Percentiles rank a stretch among this genome's conserved stretches.
These are phyloP conservation scores for Acrocephalus arundinaceus DNA, from an alignment of 2,113 vertebrate species.

Conservation along the genomic window DNA sequence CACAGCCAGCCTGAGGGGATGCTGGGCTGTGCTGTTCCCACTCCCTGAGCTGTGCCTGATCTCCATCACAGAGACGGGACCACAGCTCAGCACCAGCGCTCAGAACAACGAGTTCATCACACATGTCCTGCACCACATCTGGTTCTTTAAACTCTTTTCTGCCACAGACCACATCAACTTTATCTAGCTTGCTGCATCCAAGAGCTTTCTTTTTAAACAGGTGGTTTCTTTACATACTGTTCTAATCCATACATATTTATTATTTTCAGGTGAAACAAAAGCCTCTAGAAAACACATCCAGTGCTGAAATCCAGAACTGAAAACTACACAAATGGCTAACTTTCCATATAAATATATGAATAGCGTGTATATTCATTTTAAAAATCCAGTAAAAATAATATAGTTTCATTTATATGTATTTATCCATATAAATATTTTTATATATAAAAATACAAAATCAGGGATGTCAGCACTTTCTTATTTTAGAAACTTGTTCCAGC, in stretches of 20 bases:
- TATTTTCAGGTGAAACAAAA: background rate
- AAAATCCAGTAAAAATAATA: background rate
- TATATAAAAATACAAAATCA: background rate
- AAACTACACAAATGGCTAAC: background rate
- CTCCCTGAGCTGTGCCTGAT: rapidly evolving
- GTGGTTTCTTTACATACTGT: background rate
- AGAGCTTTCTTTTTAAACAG: background rate
- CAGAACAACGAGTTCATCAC: background rate
- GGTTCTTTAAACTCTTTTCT: background rate
- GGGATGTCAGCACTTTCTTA: background rate
- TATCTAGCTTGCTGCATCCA: background rate
- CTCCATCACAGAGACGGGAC: rapidly evolving
- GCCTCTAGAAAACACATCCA: background rate
- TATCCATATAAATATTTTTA: background rate
- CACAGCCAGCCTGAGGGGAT: rapidly evolving
- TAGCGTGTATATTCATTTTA: background rate
- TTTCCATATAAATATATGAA: background rate
- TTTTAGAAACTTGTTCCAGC: background rate
- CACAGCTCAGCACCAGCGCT: rapidly evolving
- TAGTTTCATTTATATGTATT: background rate
- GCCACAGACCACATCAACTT: background rate
- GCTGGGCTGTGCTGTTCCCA: background rate
- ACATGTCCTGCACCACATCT: rapidly evolving
- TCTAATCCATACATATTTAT: background rate
- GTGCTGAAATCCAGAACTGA: background rate